Conservation (phyloP, 1,140 invertebrate species). For the Drosophila ohnishii region DNA sequence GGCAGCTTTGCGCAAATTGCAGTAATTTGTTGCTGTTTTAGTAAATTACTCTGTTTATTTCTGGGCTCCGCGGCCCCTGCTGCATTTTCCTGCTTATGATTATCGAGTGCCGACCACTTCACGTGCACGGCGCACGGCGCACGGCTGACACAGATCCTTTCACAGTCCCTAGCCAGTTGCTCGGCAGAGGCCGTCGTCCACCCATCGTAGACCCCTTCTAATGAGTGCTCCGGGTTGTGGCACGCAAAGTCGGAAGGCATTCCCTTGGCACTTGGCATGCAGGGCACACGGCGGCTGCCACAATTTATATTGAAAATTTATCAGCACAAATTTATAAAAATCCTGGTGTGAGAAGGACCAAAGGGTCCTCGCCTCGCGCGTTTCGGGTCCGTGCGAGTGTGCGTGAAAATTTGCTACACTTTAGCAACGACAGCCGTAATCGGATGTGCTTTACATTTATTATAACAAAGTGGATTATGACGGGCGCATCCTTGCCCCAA, state of each 20-base stretch:
- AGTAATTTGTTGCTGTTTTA: slow-evolving; percentile 82
- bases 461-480: slow-evolving; percentile 82
- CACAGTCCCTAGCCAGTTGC: slow-evolving; percentile 1
- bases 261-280: slow-evolving; percentile 56
- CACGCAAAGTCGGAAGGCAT: slow-evolving; percentile 52
- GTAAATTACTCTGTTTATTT: slow-evolving; percentile 79
- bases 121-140: slow-evolving; percentile 28
- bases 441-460: slow-evolving; percentile 82
- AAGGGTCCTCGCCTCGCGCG: slow-evolving; percentile 3
- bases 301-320: slow-evolving; percentile 78
- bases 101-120: slow-evolving; percentile 67
- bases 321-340: slow-evolving; percentile 71
- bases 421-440: slow-evolving; percentile 78
- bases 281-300: slow-evolving; percentile 42
- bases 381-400: slow-evolving; percentile 31
- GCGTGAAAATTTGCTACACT: slow-evolving; percentile 80
- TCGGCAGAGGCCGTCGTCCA: neutral
- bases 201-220: slow-evolving; percentile 11
- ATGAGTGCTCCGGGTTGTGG: slow-evolving; percentile 42
- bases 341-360: slow-evolving; percentile 1
- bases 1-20: slow-evolving; percentile 77
- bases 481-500: slow-evolving; percentile 68
- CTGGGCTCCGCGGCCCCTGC: slow-evolving; percentile 27
- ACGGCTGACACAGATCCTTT: slow-evolving; percentile 43
- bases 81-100: slow-evolving; percentile 63